Percentiles rank a stretch among this genome's conserved stretches.
phyloP scores from a whole-genome alignment of 2,113 vertebrate species.

The Mesoclemmys tuberculata region DNA sequence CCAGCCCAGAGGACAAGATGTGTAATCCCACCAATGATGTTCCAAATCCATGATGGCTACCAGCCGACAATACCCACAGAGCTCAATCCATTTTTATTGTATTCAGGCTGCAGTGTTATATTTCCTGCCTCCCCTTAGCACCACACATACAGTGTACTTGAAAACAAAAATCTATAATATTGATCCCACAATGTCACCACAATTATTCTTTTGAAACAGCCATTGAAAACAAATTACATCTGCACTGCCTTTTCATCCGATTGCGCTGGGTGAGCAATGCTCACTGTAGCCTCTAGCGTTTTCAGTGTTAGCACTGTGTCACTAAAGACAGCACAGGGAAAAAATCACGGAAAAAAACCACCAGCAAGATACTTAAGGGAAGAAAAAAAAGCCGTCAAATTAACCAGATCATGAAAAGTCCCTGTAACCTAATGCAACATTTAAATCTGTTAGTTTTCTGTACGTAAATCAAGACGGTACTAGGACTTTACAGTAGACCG shows the following conservation, averaged over 20 bases:
- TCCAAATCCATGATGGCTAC: conserved; percentile 89
- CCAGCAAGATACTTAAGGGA: conserved; percentile 48
- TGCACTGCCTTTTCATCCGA: conserved; percentile 99
- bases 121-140: conserved; percentile 97
- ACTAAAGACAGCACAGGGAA: conserved; percentile 81
- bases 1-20: conserved; percentile 88
- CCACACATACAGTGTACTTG: conserved; percentile 98
- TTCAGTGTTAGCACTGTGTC: conserved; percentile 84
- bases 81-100: conserved; percentile 99
- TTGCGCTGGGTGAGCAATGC: conserved; percentile 97
- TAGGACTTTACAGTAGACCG: background rate
- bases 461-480: background rate
- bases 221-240: conserved; percentile 99
- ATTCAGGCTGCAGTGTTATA: conserved; percentile 95
- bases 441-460: background rate
- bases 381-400: conserved; percentile 57
- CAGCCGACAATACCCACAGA: conserved; percentile 93
- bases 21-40: conserved; percentile 95
- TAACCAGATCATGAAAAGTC: conserved; percentile 23
- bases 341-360: conserved; percentile 1
- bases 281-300: conserved; percentile 86
- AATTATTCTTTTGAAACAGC: conserved; percentile 99
- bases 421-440: background rate
- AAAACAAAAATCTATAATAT: conserved; percentile 99
- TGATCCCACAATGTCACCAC: conserved; percentile 99